These are phyloP conservation scores for Agrenia bidenticulata DNA, from an alignment of 2,888 invertebrate species.

Conservation along the genomic window DNA sequence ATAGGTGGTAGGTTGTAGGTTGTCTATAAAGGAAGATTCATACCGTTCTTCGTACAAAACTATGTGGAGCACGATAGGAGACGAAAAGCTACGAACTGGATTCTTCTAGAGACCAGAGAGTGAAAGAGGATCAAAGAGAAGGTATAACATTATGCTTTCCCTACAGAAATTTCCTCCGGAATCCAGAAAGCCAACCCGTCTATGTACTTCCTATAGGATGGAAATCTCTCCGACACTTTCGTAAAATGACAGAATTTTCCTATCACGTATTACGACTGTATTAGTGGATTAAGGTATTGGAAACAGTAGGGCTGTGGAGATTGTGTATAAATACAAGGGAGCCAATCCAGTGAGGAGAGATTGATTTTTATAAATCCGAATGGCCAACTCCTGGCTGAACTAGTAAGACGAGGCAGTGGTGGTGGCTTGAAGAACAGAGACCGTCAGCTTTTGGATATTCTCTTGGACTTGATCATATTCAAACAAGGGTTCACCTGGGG, in stretches of 20 bases:
- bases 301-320: too few species aligned
- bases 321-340: too few species aligned
- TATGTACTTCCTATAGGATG: neutral
- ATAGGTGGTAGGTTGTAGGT: neutral
- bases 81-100: conserved; percentile 5
- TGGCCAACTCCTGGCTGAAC: too few species aligned
- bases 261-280: too few species aligned
- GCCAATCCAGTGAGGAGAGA: too few species aligned
- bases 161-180: neutral
- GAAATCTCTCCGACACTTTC: neutral
- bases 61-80: conserved; percentile 5
- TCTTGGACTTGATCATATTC: neutral
- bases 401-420: too few species aligned
- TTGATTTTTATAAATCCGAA: too few species aligned
- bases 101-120: too few species aligned
- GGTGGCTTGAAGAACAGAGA: too few species aligned
- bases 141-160: conserved; percentile 19
- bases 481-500: neutral
- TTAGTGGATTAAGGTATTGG: too few species aligned
- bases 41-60: neutral
- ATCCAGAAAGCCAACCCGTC: neutral
- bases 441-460: too few species aligned
- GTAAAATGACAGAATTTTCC: neutral
- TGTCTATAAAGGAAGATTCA: neutral
- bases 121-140: conserved; percentile 19